A percentile compares a stretch with the other conserved stretches of the same genome.
These are phyloP conservation scores for Leptinotarsa haldemani DNA, from an alignment of 2,888 invertebrate species.

Conservation along the genomic window DNA sequence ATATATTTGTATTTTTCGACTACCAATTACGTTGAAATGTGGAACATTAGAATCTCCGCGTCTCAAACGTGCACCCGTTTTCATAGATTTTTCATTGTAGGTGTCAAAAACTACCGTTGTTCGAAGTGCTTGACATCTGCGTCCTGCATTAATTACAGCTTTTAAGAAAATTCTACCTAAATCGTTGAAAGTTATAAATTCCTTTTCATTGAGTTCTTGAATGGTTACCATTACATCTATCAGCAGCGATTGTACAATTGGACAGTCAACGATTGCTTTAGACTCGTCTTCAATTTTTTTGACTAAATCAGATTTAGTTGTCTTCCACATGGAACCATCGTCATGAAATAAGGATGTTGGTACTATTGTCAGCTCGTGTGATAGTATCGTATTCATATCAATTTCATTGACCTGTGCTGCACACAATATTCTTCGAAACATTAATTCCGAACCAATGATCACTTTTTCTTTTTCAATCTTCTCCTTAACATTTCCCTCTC, in stretches of 20 bases:
- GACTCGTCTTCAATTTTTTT: slow-evolving; percentile 33
- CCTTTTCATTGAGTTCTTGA: too few relatives aligned
- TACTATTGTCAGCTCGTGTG: slow-evolving; percentile 38
- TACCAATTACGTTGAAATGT: slow-evolving; percentile 30
- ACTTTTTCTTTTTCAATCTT: background rate
- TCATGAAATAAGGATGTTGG: slow-evolving; percentile 36
- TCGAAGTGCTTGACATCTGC: slow-evolving; percentile 31
- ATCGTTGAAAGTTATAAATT: slow-evolving; percentile 38
- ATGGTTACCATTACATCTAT: slow-evolving; percentile 3
- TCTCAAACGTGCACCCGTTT: slow-evolving; percentile 28
- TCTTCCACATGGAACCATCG: slow-evolving; percentile 42
- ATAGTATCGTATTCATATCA: slow-evolving; percentile 16
- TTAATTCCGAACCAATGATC: slow-evolving; percentile 21
- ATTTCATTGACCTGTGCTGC: too few relatives aligned
- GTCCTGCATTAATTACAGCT: slow-evolving; percentile 20
- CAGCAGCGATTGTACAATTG: slow-evolving; percentile 32
- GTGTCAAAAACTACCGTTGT: slow-evolving; percentile 30
- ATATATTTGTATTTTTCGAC: slow-evolving; percentile 30
- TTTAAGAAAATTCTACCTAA: slow-evolving; percentile 23
- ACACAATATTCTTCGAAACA: slow-evolving; percentile 28
- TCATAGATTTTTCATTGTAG: slow-evolving; percentile 24
- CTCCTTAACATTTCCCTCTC: background rate
- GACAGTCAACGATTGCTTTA: slow-evolving; percentile 23
- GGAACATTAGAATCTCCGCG: slow-evolving; percentile 29
- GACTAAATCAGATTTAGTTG: slow-evolving; percentile 36